Conservation (phyloP, 2,888 invertebrate genomes). For the Clusia tigrina region DNA sequence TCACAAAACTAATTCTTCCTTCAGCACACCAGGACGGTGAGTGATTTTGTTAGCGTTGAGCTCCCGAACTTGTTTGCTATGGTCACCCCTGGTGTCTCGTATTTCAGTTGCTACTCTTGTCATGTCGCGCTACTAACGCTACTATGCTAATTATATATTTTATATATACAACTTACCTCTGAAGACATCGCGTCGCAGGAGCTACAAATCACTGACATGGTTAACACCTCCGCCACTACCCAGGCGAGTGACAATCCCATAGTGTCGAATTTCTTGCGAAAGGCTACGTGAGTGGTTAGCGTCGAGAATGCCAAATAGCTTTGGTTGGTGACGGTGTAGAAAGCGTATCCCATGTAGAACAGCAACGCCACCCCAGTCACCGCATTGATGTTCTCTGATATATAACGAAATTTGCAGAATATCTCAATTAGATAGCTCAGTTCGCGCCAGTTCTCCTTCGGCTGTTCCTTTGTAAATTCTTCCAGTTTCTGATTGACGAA, state of each 20-base stretch:
- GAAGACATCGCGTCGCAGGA: conserved; percentile 51
- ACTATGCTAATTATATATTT: too few relatives aligned
- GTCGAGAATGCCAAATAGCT: conserved; percentile 53
- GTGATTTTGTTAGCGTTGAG: too few relatives aligned
- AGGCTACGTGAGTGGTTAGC: conserved; percentile 39
- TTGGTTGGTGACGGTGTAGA: conserved; percentile 57
- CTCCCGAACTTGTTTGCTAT: too few relatives aligned
- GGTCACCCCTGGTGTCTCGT: too few relatives aligned
- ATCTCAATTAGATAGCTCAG: conserved; percentile 53
- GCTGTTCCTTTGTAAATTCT: conserved; percentile 36
- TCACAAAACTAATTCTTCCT: too few relatives aligned
- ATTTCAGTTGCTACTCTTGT: too few relatives aligned
- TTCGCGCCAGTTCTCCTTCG: conserved; percentile 47
- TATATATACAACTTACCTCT: conserved; percentile 42
- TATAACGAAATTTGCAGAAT: conserved; percentile 53
- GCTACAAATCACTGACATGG: conserved; percentile 48
- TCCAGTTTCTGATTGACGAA: conserved; percentile 46
- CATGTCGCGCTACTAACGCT: too few relatives aligned
- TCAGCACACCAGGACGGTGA: too few relatives aligned
- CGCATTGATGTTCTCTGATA: conserved; percentile 50
- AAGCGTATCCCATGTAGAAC: conserved; percentile 53
- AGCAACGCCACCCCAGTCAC: conserved; percentile 48
- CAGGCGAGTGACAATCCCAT: conserved; percentile 49
- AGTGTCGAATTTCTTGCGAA: conserved; percentile 40
- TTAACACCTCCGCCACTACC: conserved; percentile 49